Conservation (phyloP, 2,113 vertebrate species). For the Sakesphorus luctuosus region DNA sequence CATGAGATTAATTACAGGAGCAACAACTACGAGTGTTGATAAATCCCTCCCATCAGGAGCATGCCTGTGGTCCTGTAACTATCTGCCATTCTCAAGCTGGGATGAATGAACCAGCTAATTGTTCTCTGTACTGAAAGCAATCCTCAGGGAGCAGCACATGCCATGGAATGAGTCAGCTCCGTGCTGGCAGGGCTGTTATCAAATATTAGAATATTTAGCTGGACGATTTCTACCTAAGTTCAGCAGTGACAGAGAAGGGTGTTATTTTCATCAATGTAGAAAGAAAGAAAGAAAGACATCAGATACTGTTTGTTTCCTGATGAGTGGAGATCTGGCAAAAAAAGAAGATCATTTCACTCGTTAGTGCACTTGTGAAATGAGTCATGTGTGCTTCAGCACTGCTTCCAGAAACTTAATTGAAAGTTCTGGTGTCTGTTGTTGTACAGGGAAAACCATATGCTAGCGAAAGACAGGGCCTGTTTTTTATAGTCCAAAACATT, state of each 20-base stretch:
- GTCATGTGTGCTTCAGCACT: constrained; percentile 40
- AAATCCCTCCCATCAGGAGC: constrained; percentile 30
- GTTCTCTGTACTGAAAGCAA: constrained; percentile 45
- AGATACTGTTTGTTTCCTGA: constrained; percentile 52
- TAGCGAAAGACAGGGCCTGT: constrained; percentile 39
- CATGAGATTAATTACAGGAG: constrained; percentile 42
- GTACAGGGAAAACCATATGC: constrained; percentile 61
- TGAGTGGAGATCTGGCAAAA: constrained; percentile 31
- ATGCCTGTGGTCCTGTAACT: constrained; percentile 7
- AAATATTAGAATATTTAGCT: constrained; percentile 59
- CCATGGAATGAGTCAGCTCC: constrained; percentile 57
- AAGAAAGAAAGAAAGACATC: neutral
- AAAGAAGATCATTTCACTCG: constrained; percentile 26
- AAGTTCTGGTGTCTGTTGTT: constrained; percentile 67
- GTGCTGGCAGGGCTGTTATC: constrained; percentile 46
- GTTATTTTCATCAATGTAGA: constrained; percentile 11
- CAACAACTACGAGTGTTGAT: neutral
- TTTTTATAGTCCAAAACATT: constrained; percentile 56
- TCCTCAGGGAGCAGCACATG: constrained; percentile 57
- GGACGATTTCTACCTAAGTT: constrained; percentile 30
- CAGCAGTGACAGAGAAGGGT: neutral
- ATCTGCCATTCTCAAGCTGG: constrained; percentile 49
- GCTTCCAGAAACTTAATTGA: constrained; percentile 69
- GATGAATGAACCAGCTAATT: constrained; percentile 65
- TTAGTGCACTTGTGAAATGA: constrained; percentile 69